Conservation (phyloP, 2,797 vertebrate genomes). For the Gouania willdenowi region DNA sequence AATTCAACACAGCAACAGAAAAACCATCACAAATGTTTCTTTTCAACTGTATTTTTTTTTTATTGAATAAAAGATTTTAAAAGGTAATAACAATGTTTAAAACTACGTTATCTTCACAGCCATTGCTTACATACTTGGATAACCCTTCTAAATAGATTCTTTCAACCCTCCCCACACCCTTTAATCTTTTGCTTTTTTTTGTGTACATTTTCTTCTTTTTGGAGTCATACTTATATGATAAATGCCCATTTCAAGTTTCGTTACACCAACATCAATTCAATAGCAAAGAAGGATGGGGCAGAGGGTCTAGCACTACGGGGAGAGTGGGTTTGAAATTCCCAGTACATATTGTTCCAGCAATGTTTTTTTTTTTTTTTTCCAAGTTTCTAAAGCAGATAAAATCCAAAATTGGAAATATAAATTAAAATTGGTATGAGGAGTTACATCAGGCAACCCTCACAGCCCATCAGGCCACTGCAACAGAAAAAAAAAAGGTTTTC, state of each 20-base stretch:
- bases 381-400: constrained; percentile 81
- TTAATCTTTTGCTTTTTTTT: constrained; percentile 55
- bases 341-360: constrained; percentile 72
- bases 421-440: constrained; percentile 70
- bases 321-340: constrained; percentile 68
- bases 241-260: constrained; percentile 94
- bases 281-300: constrained; percentile 81
- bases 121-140: constrained; percentile 95
- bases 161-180: constrained; percentile 48
- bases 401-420: constrained; percentile 49
- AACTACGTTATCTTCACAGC: constrained; percentile 99
- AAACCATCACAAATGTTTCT: constrained; percentile 49
- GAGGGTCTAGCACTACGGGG: constrained; percentile 86
- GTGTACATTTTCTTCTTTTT: constrained; percentile 51
- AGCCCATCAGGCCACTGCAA: constrained; percentile 80
- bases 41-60: constrained; percentile 75
- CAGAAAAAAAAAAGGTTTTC: constrained; percentile 78
- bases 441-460: constrained; percentile 91
- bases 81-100: constrained; percentile 99
- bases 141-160: constrained; percentile 79
- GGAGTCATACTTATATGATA: constrained; percentile 83
- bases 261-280: constrained; percentile 97
- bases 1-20: constrained; percentile 28
- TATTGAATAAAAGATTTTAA: constrained; percentile 99
- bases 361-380: constrained; percentile 56